phyloP scores from a whole-genome alignment of 2,797 vertebrate genomes.

The Hydrolagus colliei region DNA sequence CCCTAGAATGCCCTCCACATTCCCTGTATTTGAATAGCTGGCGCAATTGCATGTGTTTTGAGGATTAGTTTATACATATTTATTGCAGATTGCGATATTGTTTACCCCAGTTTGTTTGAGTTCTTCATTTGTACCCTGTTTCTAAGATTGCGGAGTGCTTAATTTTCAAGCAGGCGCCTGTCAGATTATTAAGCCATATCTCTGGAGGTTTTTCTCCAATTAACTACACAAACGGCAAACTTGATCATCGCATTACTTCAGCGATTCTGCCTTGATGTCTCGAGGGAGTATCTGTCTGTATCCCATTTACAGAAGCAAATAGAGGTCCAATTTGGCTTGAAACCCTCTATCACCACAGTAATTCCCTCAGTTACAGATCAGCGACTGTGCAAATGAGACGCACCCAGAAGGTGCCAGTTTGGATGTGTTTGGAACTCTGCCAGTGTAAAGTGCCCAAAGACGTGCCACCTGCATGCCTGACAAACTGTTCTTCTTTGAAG shows the following conservation, averaged over 20 bases:
- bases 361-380: not conserved
- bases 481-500: not conserved
- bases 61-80: not conserved
- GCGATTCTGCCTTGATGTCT: not conserved
- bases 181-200: not conserved
- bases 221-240: constrained; percentile 6
- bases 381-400: not conserved
- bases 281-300: not conserved
- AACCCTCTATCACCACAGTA: too few relatives aligned
- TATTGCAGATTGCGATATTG: not conserved
- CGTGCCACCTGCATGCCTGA: not conserved
- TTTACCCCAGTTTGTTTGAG: not conserved
- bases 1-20: not conserved
- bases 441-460: not conserved
- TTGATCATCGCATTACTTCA: not conserved
- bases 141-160: not conserved
- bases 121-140: not conserved
- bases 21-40: not conserved
- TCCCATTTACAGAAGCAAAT: constrained; percentile 5
- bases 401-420: too few relatives aligned
- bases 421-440: not conserved
- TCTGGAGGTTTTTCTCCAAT: constrained; percentile 7
- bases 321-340: not conserved
- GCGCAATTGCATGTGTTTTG: not conserved
- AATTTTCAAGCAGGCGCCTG: not conserved